phyloP scores from a whole-genome alignment of 2,113 vertebrate species.

The Nannobrachium achirus region DNA sequence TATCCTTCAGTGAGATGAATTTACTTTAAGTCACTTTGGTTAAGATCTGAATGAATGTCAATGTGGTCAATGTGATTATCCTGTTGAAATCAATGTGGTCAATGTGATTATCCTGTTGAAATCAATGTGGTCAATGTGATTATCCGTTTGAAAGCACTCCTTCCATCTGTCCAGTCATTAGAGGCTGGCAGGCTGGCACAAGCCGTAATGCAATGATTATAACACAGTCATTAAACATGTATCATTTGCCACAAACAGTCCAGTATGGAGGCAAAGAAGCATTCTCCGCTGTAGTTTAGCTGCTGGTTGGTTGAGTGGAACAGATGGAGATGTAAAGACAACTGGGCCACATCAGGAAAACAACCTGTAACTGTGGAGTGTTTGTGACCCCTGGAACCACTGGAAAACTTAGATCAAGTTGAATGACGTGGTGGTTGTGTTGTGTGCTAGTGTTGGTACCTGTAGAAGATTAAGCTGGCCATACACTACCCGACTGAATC shows the following conservation, averaged over 20 bases:
- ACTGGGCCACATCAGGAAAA: no score
- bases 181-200: not conserved
- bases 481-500: no score
- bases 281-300: slow-evolving; percentile 31
- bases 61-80: no score
- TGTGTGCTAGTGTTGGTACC: slow-evolving; percentile 20
- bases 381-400: not conserved
- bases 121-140: no score
- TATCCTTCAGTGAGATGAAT: no score
- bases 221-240: slow-evolving; percentile 6
- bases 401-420: slow-evolving; percentile 14
- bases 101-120: no score
- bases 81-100: no score
- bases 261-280: slow-evolving; percentile 26
- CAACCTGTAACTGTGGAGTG: not conserved
- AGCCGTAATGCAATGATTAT: slow-evolving; percentile 8
- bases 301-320: slow-evolving; percentile 1
- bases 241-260: slow-evolving; percentile 14
- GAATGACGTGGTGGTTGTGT: not conserved
- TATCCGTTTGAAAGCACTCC: no score
- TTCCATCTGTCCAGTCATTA: no score
- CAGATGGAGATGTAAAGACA: not conserved
- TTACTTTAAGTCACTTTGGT: no score
- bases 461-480: no score
- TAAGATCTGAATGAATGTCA: no score